These are phyloP conservation scores for Capreolus pygargus DNA, from an alignment of 2,113 vertebrate species.

Conservation along the genomic window DNA sequence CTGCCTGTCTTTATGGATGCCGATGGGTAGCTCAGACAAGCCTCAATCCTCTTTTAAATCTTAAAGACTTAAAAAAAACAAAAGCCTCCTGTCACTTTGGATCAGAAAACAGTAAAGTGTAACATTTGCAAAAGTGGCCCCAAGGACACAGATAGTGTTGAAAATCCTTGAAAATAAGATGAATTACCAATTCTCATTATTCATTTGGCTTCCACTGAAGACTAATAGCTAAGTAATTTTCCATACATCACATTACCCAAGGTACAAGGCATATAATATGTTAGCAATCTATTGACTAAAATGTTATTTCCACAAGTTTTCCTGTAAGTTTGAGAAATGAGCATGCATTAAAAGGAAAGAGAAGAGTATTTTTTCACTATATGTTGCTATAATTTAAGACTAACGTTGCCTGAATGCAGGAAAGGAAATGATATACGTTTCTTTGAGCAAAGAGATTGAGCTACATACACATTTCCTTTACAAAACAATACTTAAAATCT, in stretches of 20 bases:
- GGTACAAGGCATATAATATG: conserved; percentile 4
- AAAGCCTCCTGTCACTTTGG: not conserved
- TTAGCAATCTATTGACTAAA: conserved; percentile 54
- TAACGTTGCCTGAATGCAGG: conserved; percentile 17
- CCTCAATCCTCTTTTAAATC: conserved; percentile 58
- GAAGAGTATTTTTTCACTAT: conserved; percentile 48
- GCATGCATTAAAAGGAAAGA: conserved; percentile 40
- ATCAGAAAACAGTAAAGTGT: conserved; percentile 35
- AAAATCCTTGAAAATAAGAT: conserved; percentile 64
- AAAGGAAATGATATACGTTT: conserved; percentile 6
- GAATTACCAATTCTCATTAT: conserved; percentile 29
- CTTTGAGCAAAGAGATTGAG: conserved; percentile 35
- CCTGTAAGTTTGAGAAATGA: conserved; percentile 52
- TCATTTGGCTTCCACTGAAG: conserved; percentile 31
- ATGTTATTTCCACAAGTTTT: conserved; percentile 57
- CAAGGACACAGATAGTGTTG: conserved; percentile 49
- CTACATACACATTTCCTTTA: conserved; percentile 29
- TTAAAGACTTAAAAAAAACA: not conserved
- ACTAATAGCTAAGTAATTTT: conserved; percentile 53
- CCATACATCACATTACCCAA: not conserved
- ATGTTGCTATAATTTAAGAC: conserved; percentile 53
- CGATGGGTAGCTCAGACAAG: not conserved
- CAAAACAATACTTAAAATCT: conserved; percentile 37
- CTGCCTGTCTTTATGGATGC: conserved; percentile 17
- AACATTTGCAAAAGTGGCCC: conserved; percentile 23